phyloP scores from a whole-genome alignment of 1,140 invertebrate genomes.

The Kradibia gibbosae region DNA sequence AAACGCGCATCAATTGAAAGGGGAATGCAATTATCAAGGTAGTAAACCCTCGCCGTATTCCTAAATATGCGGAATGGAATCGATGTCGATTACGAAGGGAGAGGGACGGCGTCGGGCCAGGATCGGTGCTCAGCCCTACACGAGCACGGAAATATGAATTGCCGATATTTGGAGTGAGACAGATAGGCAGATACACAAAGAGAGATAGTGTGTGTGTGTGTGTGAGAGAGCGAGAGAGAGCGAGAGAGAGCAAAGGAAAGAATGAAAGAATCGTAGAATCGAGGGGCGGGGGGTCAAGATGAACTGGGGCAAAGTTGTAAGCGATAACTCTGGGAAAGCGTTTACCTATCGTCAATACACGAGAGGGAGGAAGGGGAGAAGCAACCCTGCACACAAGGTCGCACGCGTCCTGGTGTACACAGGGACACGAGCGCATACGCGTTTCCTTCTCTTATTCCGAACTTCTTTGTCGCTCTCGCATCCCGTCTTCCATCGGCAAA shows the following conservation, averaged over 20 bases:
- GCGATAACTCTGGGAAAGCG: slow-evolving; percentile 51
- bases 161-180: no score
- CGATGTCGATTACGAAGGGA: slow-evolving; percentile 25
- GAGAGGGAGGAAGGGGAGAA: not conserved
- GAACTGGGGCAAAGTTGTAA: slow-evolving; percentile 50
- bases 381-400: not conserved
- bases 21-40: not conserved
- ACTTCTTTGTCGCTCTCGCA: not conserved
- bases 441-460: not conserved
- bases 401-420: slow-evolving; percentile 15
- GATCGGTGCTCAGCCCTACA: slow-evolving; percentile 12
- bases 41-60: not conserved
- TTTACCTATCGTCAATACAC: slow-evolving; percentile 46
- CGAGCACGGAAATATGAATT: not conserved
- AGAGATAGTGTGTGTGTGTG: not conserved
- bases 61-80: slow-evolving; percentile 38
- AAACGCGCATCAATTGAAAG: not conserved
- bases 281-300: slow-evolving; percentile 20
- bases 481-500: not conserved
- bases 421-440: not conserved
- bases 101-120: not conserved
- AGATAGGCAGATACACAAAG: no score
- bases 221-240: slow-evolving; percentile 10
- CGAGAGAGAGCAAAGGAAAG: not conserved
- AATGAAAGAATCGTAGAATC: no score